Base-by-base conservation (phyloP, 2,113 vertebrate species). In the Ceratotherium simum region DNA sequence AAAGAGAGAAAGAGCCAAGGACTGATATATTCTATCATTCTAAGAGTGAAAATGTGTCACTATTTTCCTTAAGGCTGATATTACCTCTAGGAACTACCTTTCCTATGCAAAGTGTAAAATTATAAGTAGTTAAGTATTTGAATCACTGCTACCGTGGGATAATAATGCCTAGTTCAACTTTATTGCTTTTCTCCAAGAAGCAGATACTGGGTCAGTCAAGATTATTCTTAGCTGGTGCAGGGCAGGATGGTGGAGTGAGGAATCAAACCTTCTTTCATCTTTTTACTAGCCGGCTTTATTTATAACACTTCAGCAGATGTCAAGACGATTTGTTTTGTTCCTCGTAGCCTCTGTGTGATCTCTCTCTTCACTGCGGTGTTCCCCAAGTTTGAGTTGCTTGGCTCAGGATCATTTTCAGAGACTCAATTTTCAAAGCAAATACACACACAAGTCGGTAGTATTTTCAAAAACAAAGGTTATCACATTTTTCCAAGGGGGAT, bases 361-460 rank as follows among this genome's bases (percentile, higher is more conserved):
- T 97, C 12, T 97, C 85, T 86, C 60, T 97, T 98, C 96, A 56
- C 48, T 16, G 42, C 73, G 58, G 91, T 88, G 67, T 90, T 98
- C 97, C 80, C 94, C 76, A 81, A 94, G 73, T 96, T 84, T 60
- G 97, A 95, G n/a, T 79, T 82, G 89, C 27, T 93, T 97, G 91
- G 60, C 90, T 65, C 48, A 54, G 25, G 56, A 96, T 98, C 96
- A 90, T 97, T 97, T 98, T 98, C 81, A 97, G 93, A 95, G 83
- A 75, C 79, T 97, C n/a, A 1, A 91, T 98, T 98, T 98, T 96
- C 98, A 98, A 98, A 96, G 91, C 91, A 92, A 97, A 98, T 90
- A 56, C 33, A 96, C 93, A 96, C 65, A 91, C 72, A 82, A 95
- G 95, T 82, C 94, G 72, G 94, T 89, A 82, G 90, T 95, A 91